Conservation (phyloP, 1,140 invertebrate species). For the Akabosia matsudoensis region DNA sequence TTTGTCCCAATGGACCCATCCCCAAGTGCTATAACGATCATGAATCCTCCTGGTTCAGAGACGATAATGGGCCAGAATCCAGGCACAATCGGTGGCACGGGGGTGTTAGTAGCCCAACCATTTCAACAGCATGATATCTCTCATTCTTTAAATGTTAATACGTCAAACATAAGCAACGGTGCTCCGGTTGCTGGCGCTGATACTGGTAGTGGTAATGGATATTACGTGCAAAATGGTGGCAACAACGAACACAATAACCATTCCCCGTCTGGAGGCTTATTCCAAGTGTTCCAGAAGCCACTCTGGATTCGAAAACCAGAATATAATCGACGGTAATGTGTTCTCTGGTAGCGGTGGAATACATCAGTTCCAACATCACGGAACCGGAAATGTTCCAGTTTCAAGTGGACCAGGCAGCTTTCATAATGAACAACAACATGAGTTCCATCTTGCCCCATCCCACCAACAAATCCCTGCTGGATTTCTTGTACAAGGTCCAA, state of each 20-base stretch:
- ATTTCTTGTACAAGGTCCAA: not conserved
- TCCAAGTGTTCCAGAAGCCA: not conserved
- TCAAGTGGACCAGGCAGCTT: not conserved
- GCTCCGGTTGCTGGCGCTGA: not conserved
- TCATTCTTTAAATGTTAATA: not conserved
- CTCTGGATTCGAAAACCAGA: not conserved
- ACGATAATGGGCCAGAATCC: not conserved
- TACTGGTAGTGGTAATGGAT: not conserved
- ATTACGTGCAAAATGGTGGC: not conserved
- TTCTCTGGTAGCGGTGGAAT: not conserved
- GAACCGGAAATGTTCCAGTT: not conserved
- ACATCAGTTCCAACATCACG: not conserved
- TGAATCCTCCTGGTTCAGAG: not conserved
- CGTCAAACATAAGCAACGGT: not conserved
- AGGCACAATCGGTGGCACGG: not conserved
- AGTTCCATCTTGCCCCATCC: conserved; percentile 18
- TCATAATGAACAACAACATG: not conserved
- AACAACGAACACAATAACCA: not conserved
- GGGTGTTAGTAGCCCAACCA: conserved; percentile 8
- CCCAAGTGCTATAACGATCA: not conserved
- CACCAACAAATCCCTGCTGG: not conserved
- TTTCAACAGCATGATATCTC: not conserved
- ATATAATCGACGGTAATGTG: not conserved
- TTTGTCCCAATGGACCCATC: not conserved
- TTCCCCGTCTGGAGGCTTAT: not conserved